phyloP scores from a whole-genome alignment of 2,113 vertebrate genomes.

The Bubo bubo region DNA sequence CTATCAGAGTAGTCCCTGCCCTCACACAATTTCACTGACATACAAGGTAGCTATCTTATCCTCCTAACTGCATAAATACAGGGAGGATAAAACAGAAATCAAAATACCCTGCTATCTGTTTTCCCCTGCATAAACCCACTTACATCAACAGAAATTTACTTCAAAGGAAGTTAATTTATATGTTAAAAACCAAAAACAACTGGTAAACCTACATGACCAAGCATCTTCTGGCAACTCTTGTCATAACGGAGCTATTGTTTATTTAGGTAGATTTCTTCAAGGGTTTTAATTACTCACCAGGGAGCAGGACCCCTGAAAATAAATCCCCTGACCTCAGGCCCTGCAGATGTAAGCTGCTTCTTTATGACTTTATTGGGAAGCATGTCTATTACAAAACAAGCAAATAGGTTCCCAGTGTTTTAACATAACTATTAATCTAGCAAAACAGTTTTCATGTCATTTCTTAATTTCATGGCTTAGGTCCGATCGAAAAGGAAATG shows the following conservation, averaged over 20 bases:
- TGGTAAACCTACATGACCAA: background rate
- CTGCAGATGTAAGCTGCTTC: background rate
- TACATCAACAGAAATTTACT: background rate
- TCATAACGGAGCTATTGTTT: background rate
- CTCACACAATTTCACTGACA: background rate
- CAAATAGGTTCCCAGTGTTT: background rate
- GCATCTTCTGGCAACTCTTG: background rate
- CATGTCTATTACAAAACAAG: background rate
- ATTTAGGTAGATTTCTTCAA: constrained; percentile 38
- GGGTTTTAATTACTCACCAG: constrained; percentile 23
- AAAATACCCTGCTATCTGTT: background rate
- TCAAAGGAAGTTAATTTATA: background rate
- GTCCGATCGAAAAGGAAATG: background rate
- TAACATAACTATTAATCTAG: background rate
- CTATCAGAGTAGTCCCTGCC: background rate
- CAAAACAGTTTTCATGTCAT: background rate
- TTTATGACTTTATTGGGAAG: background rate
- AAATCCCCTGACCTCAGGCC: background rate
- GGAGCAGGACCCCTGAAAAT: background rate
- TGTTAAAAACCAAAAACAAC: background rate
- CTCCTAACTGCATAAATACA: background rate
- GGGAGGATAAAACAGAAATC: background rate
- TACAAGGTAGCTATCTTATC: background rate
- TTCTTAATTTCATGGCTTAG: background rate
- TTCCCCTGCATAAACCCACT: background rate